These are phyloP conservation scores for Ostrea edulis DNA, from an alignment of 1,140 invertebrate genomes.

Conservation along the genomic window DNA sequence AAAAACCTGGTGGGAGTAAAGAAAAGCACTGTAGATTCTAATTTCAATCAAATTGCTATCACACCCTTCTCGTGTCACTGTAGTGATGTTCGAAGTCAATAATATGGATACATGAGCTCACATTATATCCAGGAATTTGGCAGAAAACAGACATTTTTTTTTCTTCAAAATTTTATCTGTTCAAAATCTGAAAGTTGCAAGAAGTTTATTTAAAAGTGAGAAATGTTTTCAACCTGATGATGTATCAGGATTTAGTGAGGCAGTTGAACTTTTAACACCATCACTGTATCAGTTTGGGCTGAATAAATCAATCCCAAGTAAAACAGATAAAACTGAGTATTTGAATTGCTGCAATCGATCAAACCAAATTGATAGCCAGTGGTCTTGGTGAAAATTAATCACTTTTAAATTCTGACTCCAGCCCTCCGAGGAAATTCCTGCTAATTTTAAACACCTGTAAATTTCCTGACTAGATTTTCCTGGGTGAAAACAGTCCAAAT, in stretches of 20 bases:
- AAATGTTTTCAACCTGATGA: slow-evolving; percentile 29
- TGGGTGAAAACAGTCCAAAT: slow-evolving; percentile 2
- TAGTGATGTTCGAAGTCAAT: not conserved
- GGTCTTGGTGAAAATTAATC: slow-evolving; percentile 13
- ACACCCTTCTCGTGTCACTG: not conserved
- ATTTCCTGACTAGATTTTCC: not conserved
- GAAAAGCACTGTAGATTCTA: not conserved
- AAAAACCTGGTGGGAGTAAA: not conserved
- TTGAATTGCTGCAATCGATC: slow-evolving; percentile 36
- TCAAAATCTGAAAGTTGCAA: slow-evolving; percentile 35
- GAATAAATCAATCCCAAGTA: slow-evolving; percentile 36
- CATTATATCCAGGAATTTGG: not conserved
- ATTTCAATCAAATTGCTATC: not conserved
- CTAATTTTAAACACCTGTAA: slow-evolving; percentile 37
- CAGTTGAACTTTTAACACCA: slow-evolving; percentile 36
- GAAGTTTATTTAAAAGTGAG: slow-evolving; percentile 37
- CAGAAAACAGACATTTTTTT: slow-evolving; percentile 23
- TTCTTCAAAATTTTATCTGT: slow-evolving; percentile 21
- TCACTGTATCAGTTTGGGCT: slow-evolving; percentile 28
- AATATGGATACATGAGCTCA: not conserved
- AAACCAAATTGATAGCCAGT: slow-evolving; percentile 24
- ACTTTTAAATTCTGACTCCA: slow-evolving; percentile 12
- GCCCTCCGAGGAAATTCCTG: not conserved
- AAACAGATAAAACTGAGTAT: slow-evolving; percentile 29
- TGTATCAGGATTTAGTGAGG: slow-evolving; percentile 12